Evolutionary conservation across 2,888 invertebrate genomes (phyloP).

Genomic region (Tetramorium bicarinatum): DNA sequence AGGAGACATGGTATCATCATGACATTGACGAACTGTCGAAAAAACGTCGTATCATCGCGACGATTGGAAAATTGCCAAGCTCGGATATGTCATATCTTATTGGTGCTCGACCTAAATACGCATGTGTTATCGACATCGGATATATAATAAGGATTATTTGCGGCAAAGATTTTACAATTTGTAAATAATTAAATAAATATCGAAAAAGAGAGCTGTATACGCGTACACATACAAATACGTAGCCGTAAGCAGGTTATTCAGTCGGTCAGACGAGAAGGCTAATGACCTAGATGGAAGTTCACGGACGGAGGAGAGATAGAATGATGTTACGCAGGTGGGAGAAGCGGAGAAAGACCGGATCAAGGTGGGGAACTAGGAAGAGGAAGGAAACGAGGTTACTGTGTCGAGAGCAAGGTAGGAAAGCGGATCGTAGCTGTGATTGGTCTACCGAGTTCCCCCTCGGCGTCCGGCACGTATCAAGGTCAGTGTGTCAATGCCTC

Average conservation of each 20-base stretch:
- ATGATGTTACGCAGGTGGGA: conserved; percentile 63
- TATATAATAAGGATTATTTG: neutral
- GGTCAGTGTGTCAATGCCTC: conserved; percentile 84
- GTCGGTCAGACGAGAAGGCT: conserved; percentile 70
- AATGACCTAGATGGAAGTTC: conserved; percentile 81
- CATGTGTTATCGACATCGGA: neutral
- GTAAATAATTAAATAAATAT: conserved; percentile 71
- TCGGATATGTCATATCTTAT: neutral
- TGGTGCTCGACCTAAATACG: neutral
- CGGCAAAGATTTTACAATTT: neutral
- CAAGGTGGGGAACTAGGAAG: conserved; percentile 76
- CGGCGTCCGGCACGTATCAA: conserved; percentile 74
- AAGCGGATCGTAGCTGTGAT: conserved; percentile 64
- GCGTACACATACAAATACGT: neutral
- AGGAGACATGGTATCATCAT: neutral
- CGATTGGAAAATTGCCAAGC: neutral
- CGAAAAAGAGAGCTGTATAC: conserved; percentile 42
- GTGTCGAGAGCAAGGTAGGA: conserved; percentile 67
- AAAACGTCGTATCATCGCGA: neutral
- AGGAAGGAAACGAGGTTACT: conserved; percentile 78
- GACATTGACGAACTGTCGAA: neutral
- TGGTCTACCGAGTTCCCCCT: conserved; percentile 71
- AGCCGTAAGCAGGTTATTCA: conserved; percentile 63
- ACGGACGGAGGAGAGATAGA: conserved; percentile 70
- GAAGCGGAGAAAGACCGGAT: conserved; percentile 64